Evolutionary conservation across 1,140 invertebrate genomes (phyloP), one percentile per base, ranked within the genome.

Genomic region (Colletes gigas): DNA sequence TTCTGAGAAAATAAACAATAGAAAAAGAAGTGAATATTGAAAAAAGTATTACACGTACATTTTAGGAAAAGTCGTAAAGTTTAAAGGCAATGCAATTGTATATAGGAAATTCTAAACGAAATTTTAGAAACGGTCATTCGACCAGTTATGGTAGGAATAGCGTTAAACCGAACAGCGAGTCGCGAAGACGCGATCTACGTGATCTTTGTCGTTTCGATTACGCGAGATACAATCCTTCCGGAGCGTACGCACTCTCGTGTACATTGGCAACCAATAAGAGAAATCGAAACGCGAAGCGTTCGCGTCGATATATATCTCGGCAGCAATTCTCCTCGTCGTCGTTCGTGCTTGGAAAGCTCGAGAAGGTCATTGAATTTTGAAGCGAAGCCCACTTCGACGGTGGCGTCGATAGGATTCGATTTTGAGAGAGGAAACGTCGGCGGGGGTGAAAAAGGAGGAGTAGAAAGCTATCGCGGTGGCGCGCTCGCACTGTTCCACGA

Each of bases 331-430:
- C 0, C 14, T 41, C 74, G 47, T 47, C 6, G n/a, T 55, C 5
- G 66, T 50, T 77, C 75, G 66, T 60, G 54, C 39, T n/a, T 6
- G 75, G 54, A 59, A 70, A 77, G 30, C 75, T 15, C 19, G 75
- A 59, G 65, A 15, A 69, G 65, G 69, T 69, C 52, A 47, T 77
- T 60, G 66, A 77, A 77, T 70, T 77, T 70, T 60, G 41, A 69
- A 60, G 66, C 3, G 41, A 5, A 47, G 17, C 57, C 63, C 54
- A 69, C 65, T 77, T 47, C 8, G 17, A 39, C 21, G 52, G 19
- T 15, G 52, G 21, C 65, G 66, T 19, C 55, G 21, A 70, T 50
- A 12, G 21, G 75, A 70, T 70, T 77, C 54, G 66, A 50, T 52
- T 74, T 50, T 10, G 5, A 41, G 9, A 39, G 41, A 9, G 5